Evolutionary conservation across 2,113 vertebrate species (phyloP).

Genomic region (Macaca mulatta): DNA sequence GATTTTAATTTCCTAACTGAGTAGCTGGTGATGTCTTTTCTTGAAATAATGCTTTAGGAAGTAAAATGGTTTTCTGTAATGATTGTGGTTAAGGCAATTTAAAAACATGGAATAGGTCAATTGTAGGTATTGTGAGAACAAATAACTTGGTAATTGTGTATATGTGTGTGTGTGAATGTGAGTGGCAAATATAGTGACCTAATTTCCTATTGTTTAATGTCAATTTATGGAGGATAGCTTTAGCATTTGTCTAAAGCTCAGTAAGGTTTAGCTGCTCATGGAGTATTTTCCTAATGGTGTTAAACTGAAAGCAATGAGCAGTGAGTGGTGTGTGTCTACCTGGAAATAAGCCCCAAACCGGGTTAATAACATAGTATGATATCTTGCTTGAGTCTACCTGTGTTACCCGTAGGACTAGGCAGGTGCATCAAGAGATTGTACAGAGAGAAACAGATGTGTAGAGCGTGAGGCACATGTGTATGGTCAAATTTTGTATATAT

Average conservation of each 20-base stretch:
- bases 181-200: background rate
- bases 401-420: background rate
- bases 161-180: background rate
- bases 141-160: background rate
- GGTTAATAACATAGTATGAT: background rate
- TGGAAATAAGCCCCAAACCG: background rate
- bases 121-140: background rate
- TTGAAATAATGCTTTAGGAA: background rate
- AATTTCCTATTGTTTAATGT: background rate
- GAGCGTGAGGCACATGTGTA: background rate
- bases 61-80: background rate
- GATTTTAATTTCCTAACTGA: conserved; percentile 15
- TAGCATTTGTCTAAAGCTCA: background rate
- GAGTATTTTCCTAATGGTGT: background rate
- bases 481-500: background rate
- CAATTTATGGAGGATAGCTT: background rate
- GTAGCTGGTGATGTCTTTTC: background rate
- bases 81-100: background rate
- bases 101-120: background rate
- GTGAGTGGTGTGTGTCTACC: background rate
- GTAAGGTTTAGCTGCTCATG: background rate
- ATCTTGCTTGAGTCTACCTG: background rate
- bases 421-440: background rate
- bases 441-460: background rate
- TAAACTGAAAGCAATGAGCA: background rate